phyloP scores from a whole-genome alignment of 2,797 vertebrate species.

The Holocentrus rufus region DNA sequence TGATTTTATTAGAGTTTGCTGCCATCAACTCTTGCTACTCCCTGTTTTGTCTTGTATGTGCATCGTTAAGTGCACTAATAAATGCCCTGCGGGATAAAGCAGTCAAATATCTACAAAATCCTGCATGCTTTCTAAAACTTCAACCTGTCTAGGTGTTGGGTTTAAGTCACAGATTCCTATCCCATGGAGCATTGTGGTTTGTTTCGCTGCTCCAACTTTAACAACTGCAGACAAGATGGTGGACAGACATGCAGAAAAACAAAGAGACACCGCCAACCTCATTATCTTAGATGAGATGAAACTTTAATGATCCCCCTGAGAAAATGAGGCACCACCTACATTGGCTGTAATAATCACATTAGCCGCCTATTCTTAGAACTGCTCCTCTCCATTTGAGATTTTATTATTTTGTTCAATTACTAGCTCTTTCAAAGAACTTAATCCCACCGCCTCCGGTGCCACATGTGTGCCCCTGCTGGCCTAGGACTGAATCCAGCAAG shows the following conservation, averaged over 20 bases:
- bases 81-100: not conserved
- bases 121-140: not conserved
- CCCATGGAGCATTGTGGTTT: not conserved
- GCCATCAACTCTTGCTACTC: not conserved
- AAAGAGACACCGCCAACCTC: not conserved
- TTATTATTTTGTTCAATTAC: slow-evolving; percentile 58
- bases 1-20: not conserved
- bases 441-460: slow-evolving; percentile 32
- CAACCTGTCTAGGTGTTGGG: not conserved
- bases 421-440: slow-evolving; percentile 41
- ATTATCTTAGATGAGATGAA: slow-evolving; percentile 6
- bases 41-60: not conserved
- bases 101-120: not conserved
- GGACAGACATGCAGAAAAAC: not conserved
- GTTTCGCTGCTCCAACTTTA: not conserved
- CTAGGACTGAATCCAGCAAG: not conserved
- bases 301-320: slow-evolving; percentile 16
- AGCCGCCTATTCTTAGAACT: slow-evolving; percentile 30
- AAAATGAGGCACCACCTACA: slow-evolving; percentile 1
- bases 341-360: not conserved
- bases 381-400: slow-evolving; percentile 33
- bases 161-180: not conserved
- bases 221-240: not conserved
- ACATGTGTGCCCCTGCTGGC: slow-evolving; percentile 23
- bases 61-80: not conserved